Evolutionary conservation across 1,140 invertebrate species (phyloP).

Genomic region (Doryteuthis pealeii): DNA sequence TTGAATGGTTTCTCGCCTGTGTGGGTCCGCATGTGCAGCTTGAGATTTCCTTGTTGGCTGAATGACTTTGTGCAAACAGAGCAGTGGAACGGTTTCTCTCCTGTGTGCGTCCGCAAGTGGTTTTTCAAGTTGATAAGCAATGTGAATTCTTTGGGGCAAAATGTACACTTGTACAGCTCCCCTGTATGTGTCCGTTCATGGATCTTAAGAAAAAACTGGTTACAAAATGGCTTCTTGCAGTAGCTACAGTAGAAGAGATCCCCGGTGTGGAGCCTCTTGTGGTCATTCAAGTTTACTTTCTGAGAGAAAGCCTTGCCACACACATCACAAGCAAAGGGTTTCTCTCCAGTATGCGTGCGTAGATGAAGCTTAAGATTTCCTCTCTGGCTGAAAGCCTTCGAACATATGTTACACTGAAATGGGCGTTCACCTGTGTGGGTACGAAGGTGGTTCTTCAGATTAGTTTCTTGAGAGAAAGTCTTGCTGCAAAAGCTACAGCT

Average conservation of each 20-base stretch:
- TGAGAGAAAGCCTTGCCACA: slow-evolving; percentile 76
- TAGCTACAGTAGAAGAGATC: slow-evolving; percentile 74
- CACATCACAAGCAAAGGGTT: slow-evolving; percentile 53
- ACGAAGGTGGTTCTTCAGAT: slow-evolving; percentile 62
- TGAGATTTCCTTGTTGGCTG: slow-evolving; percentile 69
- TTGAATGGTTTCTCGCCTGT: slow-evolving; percentile 29
- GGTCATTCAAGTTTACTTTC: slow-evolving; percentile 88
- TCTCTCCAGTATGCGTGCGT: slow-evolving; percentile 65
- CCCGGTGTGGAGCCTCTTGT: slow-evolving; percentile 88
- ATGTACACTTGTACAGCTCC: slow-evolving; percentile 13
- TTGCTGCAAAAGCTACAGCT: slow-evolving; percentile 17
- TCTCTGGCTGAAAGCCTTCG: slow-evolving; percentile 43
- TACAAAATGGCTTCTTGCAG: slow-evolving; percentile 84
- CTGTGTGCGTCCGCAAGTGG: slow-evolving; percentile 22
- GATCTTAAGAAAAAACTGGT: slow-evolving; percentile 53
- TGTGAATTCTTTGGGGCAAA: slow-evolving; percentile 13
- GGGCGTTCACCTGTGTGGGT: slow-evolving; percentile 68
- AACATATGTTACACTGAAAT: slow-evolving; percentile 86
- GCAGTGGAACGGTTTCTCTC: slow-evolving; percentile 25
- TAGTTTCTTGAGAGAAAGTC: slow-evolving; percentile 14
- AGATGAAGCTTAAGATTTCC: slow-evolving; percentile 76
- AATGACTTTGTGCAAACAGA: slow-evolving; percentile 64
- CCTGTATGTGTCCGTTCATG: slow-evolving; percentile 11
- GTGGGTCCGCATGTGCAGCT: slow-evolving; percentile 28
- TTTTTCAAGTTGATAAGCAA: background rate